These are phyloP conservation scores for Proteles cristata DNA, from an alignment of 2,113 vertebrate genomes.

Conservation along the genomic window DNA sequence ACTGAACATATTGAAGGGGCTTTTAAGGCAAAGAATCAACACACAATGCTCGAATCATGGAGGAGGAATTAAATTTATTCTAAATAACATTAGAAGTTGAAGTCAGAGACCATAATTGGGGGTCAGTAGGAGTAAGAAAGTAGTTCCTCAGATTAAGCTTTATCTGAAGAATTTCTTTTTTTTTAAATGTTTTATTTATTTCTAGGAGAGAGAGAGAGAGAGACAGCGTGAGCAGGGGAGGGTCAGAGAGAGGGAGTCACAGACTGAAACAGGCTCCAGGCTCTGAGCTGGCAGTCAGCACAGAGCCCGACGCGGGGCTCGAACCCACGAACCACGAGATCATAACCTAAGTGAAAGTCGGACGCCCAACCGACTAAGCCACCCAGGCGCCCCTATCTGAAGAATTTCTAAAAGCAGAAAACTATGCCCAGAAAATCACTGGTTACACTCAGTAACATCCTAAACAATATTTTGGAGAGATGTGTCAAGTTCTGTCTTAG, in stretches of 20 bases:
- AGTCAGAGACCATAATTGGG: fast-evolving
- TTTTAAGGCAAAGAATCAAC: background rate
- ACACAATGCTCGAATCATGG: background rate
- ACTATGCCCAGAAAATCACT: background rate
- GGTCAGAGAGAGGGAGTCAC: too few species aligned
- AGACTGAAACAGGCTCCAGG: too few species aligned
- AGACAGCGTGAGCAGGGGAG: too few species aligned
- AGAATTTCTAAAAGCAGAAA: background rate
- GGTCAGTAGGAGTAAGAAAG: fast-evolving
- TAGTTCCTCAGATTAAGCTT: background rate
- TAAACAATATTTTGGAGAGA: background rate
- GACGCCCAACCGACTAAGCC: too few species aligned
- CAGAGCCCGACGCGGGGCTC: too few species aligned
- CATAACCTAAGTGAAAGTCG: too few species aligned
- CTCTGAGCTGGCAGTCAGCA: too few species aligned
- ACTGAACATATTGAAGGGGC: background rate
- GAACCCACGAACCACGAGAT: too few species aligned
- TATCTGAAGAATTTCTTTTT: background rate
- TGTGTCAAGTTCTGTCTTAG: background rate
- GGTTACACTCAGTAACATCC: background rate
- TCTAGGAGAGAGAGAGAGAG: too few species aligned
- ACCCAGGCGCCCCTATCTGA: too few species aligned
- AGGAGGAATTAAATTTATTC: background rate
- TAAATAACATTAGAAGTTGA: background rate
- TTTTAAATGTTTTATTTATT: too few species aligned